Base-by-base conservation (phyloP, 2,113 vertebrate species). In the Athene cunicularia region DNA sequence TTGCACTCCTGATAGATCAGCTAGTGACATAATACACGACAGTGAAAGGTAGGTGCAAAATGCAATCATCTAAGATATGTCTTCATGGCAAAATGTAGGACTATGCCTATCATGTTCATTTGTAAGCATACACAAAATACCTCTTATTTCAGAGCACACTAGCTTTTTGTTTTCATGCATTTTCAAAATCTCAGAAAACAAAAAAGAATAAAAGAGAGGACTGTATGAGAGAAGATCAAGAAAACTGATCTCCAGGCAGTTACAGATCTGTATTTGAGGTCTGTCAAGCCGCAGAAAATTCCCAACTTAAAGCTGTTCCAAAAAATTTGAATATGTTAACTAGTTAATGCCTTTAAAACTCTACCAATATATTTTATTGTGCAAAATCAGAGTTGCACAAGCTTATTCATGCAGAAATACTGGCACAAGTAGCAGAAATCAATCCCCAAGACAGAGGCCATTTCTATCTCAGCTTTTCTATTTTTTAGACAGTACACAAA, bases 11-110 rank as follows among this genome's bases (percentile, higher is more conserved):
- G 33, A 8, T 23, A 8, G 8, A 33, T 15, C 23, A 53, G 62
- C 9, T 35, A 45, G 35, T 0, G 0, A 83, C 5, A 3, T 52
- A 56, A n/a, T 3, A 55, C 14, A n/a, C 0, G 0, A 30, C 35
- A n/a, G 30, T 16, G 33, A 88, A 52, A 72, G 8, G 33, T 4
- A 60, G 15, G 14, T 0, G 0, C 26, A 76, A 47, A 86, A 77
- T 9, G 27, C 22, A 76, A 37, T 15, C 3, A 1, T 27, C 13
- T 21, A 41, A 70, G 41, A 30, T 26, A 43, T 1, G 3, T 37
- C 43, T 64, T 64, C 22, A 32, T 37, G 5, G 8, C 43, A 80
- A 80, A 64, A 49, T 21, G 9, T 6, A 70, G 33, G 26, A 58
- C 68, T 45, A 56, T 0, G 4, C 35, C 39, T 68, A 77, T 45